Base-by-base conservation (phyloP, 2,888 invertebrate species). In the Orthosia cruda region DNA sequence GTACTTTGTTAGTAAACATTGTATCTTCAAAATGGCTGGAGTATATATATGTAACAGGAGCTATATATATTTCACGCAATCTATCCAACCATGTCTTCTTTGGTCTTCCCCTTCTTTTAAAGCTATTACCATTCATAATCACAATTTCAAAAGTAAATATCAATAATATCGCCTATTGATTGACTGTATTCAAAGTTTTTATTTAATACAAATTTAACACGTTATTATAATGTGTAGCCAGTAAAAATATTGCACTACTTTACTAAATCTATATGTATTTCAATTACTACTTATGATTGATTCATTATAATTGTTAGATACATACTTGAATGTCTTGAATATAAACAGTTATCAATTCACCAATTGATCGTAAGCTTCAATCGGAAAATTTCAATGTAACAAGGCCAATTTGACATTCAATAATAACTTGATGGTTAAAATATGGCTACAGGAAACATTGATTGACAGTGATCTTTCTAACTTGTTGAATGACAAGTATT, bases 381-480 rank as follows among this genome's bases (percentile, higher is more conserved):
- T 64, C 3, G 15, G 16, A 32, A 18, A 65, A 59, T 59, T 65
- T 18, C 15, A 23, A 15, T 23, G 7, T 23, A 52, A 65, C 40
- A 15, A 52, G 71, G 40, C 23, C 18, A 7, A 40, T 23, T 23
- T 68, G 4, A 40, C 15, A 49, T 40, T 71, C 20, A 40, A 32
- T 23, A 57, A 58, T 45, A 71, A 66, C 32, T 40, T 32, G 23
- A 40, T 57, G 49, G 15, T 69, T n/a, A n/a, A n/a, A 18, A 68
- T 13, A 58, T 58, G 23, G 40, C 15, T 18, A 57, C 47, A 58
- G 69, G 58, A 69, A 71, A 71, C 69, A 69, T 58, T 50, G 69
- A 71, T 58, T 69, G 57, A 16, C 49, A 58, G 68, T 15, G 12
- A 50, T 58, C 0, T 69, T 69, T 69, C 40, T 57, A 49, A 57